Evolutionary conservation across 2,888 invertebrate species (phyloP), one percentile per base, ranked within the genome.

Genomic region (Oscheius myriophilus): DNA sequence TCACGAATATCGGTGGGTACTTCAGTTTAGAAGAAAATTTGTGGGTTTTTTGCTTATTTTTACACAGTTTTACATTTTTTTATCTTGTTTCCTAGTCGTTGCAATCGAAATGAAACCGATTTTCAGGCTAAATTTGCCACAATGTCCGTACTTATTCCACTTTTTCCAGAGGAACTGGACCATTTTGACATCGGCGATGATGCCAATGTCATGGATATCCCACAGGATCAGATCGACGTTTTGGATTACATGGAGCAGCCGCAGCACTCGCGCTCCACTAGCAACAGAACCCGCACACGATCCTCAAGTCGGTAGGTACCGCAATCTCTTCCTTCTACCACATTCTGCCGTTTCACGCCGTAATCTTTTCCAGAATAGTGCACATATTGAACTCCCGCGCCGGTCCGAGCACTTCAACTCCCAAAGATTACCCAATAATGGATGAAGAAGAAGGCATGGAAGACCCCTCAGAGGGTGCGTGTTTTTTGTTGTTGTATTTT

Each of bases 101-200:
- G n/a, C n/a, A n/a, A n/a, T n/a, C n/a, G n/a, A n/a, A n/a, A n/a
- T n/a, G n/a, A n/a, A n/a, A n/a, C n/a, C n/a, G n/a, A n/a, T n/a
- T n/a, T n/a, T n/a, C n/a, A n/a, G 33, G 3, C 33, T 33, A 9
- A 33, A 6, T 33, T 33, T 33, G 33, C 4, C 9, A 33, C n/a
- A 9, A 6, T 33, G 3, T 33, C 33, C 33, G 9, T 33, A n/a
- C 7, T 46, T 46, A 39, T 25, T 2, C 2, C n/a, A 7, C 2
- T 49, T 21, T 42, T 67, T 76, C 23, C 45, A 76, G 77, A 77
- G 71, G 74, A 70, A 42, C 65, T 77, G 41, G 67, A 72, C 39
- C 74, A 76, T 51, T 76, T 76, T 41, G 74, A 74, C 42, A 76
- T 76, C 26, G 76, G 72, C 4, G 74, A 63, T 61, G 70, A 23